Percentiles rank a stretch among this genome's conserved stretches.
Conservation (phyloP, 2,888 invertebrate genomes). For the Agrotis ipsilon region DNA sequence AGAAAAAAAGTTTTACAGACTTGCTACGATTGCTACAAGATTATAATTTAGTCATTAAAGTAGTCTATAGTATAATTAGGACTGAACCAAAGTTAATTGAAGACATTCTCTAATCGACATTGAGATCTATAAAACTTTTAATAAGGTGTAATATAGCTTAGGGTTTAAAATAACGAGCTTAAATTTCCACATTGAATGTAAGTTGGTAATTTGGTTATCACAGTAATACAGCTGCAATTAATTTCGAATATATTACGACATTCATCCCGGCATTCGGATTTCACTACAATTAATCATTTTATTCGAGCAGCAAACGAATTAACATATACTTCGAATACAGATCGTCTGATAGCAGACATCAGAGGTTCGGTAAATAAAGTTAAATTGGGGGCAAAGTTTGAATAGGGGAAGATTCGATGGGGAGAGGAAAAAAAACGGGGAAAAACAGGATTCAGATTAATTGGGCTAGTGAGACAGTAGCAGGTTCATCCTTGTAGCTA, state of each 20-base stretch:
- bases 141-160: neutral
- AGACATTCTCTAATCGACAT: constrained; percentile 5
- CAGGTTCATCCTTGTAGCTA: constrained; percentile 70
- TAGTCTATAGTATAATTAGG: constrained; percentile 6
- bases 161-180: neutral
- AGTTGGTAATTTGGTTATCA: constrained; percentile 48
- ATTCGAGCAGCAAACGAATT: constrained; percentile 48
- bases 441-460: constrained; percentile 70
- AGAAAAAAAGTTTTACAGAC: constrained; percentile 13
- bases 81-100: neutral
- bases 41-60: constrained; percentile 21
- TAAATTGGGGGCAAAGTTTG: constrained; percentile 54
- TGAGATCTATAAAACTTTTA: neutral
- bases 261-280: constrained; percentile 39
- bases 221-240: constrained; percentile 52
- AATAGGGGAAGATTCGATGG: constrained; percentile 47
- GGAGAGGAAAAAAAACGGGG: constrained; percentile 52
- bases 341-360: constrained; percentile 30
- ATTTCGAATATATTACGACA: constrained; percentile 51
- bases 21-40: constrained; percentile 14
- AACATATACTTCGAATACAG: constrained; percentile 49
- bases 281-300: constrained; percentile 53
- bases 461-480: constrained; percentile 66
- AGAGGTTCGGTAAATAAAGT: constrained; percentile 44
- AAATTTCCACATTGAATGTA: constrained; percentile 29